A percentile compares a stretch with the other conserved stretches of the same genome.
phyloP scores from a whole-genome alignment of 2,888 invertebrate genomes.

The Lithophane socia region DNA sequence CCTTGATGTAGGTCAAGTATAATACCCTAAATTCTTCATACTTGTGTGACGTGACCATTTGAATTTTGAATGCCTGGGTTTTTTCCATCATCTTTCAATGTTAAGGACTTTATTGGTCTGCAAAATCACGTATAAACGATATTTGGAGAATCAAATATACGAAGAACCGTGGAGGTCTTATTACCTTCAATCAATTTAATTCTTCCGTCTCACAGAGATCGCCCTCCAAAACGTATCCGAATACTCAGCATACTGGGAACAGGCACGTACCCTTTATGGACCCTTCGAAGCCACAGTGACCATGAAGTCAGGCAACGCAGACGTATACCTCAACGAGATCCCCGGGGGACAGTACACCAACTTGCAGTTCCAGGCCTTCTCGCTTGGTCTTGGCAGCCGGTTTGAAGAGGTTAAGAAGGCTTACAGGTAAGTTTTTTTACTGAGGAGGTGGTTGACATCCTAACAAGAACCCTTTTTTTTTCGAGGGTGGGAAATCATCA shows the following conservation, averaged over 20 bases:
- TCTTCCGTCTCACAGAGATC: conserved; percentile 85
- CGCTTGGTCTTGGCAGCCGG: conserved; percentile 98
- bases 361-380: conserved; percentile 99
- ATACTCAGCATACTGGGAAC: conserved; percentile 99
- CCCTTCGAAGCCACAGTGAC: conserved; percentile 99
- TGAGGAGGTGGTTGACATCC: neutral
- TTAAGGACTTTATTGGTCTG: neutral
- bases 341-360: conserved; percentile 99
- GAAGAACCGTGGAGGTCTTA: neutral
- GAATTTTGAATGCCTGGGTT: neutral
- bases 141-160: neutral
- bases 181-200: neutral
- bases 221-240: conserved; percentile 95
- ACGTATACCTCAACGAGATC: conserved; percentile 99
- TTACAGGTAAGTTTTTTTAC: conserved; percentile 89
- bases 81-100: neutral
- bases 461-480: neutral
- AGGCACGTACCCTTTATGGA: conserved; percentile 98
- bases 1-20: neutral
- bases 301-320: conserved; percentile 99
- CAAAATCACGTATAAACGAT: neutral
- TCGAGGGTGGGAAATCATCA: no score
- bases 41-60: neutral
- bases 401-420: conserved; percentile 99
- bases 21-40: neutral